phyloP scores from a whole-genome alignment of 2,888 invertebrate genomes.

The Nysson spinosus region DNA sequence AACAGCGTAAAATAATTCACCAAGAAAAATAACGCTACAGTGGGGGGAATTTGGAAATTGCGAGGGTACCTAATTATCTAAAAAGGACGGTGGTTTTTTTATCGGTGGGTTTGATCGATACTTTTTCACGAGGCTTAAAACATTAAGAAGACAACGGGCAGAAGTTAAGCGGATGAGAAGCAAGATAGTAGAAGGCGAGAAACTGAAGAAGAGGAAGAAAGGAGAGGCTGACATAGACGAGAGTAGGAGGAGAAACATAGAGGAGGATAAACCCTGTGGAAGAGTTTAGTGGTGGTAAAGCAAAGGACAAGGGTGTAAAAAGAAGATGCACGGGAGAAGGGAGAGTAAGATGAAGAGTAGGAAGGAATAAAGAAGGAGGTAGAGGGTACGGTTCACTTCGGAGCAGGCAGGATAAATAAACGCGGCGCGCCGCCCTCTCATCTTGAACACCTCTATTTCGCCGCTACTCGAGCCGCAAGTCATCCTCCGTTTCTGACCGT shows the following conservation, averaged over 20 bases:
- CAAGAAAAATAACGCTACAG: no score
- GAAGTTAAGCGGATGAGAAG: no score
- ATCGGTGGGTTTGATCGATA: no score
- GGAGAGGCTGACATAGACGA: neutral
- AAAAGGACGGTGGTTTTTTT: no score
- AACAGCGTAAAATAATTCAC: no score
- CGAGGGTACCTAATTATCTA: no score
- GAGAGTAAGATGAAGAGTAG: slow-evolving; percentile 15
- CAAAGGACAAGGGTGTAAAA: neutral
- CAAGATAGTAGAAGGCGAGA: no score
- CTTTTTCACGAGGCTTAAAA: no score
- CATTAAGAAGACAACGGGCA: no score
- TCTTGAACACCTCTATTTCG: slow-evolving; percentile 74
- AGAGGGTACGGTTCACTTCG: slow-evolving; percentile 43
- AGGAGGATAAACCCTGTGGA: slow-evolving; percentile 29
- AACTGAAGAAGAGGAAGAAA: neutral
- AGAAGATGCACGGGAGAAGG: slow-evolving; percentile 16
- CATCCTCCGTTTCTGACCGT: slow-evolving; percentile 55
- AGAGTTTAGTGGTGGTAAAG: slow-evolving; percentile 10
- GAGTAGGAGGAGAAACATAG: slow-evolving; percentile 31
- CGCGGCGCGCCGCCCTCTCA: slow-evolving; percentile 75
- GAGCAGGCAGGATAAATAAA: slow-evolving; percentile 75
- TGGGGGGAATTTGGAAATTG: no score
- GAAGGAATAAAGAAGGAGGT: slow-evolving; percentile 11
- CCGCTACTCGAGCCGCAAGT: slow-evolving; percentile 66